Percentiles rank a stretch among this genome's conserved stretches.
phyloP scores from a whole-genome alignment of 2,797 vertebrate genomes.

The Macrochelys suwanniensis region DNA sequence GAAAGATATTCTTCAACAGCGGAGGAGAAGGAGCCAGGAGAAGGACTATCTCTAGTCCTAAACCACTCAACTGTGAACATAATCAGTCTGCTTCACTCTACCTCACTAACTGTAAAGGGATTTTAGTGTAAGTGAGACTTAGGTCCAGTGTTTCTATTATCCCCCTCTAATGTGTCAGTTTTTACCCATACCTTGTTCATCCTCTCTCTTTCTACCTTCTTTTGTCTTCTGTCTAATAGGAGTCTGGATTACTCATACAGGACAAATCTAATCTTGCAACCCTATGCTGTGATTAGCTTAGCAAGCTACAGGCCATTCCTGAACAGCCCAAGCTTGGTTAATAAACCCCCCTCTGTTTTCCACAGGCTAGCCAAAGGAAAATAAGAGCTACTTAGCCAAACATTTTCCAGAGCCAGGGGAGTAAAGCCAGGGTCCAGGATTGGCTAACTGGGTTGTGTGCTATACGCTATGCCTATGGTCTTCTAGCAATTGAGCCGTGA shows the following conservation, averaged over 20 bases:
- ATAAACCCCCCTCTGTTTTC: conserved; percentile 63
- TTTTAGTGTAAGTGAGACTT: background rate
- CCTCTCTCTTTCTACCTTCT: conserved; percentile 4
- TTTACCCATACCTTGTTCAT: background rate
- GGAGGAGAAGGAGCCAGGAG: too few relatives aligned
- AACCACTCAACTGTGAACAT: background rate
- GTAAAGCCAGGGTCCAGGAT: conserved; percentile 28
- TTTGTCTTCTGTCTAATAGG: conserved; percentile 30
- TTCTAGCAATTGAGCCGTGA: background rate
- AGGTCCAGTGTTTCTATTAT: background rate
- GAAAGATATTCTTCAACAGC: background rate
- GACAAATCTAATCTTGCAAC: conserved; percentile 48
- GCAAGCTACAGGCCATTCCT: conserved; percentile 21
- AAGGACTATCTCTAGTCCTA: background rate
- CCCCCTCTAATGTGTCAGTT: background rate
- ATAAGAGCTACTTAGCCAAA: background rate
- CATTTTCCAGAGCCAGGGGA: conserved; percentile 23
- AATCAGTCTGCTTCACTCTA: background rate
- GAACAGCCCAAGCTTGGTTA: conserved; percentile 26
- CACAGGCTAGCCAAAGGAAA: conserved; percentile 30
- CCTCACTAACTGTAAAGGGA: background rate
- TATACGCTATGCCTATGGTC: background rate
- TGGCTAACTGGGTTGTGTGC: background rate
- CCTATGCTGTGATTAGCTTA: conserved; percentile 54
- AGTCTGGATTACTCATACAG: conserved; percentile 35